A percentile compares a stretch with the other conserved stretches of the same genome.
These are phyloP conservation scores for Leptinotarsa peninsularis DNA, from an alignment of 2,888 invertebrate species.

Conservation along the genomic window DNA sequence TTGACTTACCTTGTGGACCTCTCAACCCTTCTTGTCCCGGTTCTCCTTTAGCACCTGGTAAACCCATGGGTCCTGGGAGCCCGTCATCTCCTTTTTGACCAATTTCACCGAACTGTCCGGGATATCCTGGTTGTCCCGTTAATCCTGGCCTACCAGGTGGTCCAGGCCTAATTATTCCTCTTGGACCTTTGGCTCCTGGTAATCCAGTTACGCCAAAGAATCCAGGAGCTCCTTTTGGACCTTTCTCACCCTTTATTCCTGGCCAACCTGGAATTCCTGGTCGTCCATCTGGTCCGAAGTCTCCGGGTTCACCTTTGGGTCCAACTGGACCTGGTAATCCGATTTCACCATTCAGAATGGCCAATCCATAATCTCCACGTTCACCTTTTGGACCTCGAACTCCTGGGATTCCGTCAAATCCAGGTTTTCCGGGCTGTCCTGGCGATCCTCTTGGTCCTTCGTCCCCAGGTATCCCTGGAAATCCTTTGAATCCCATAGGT, in stretches of 20 bases:
- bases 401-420: constrained; percentile 57
- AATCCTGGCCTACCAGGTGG: constrained; percentile 60
- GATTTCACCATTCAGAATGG: constrained; percentile 68
- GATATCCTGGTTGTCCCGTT: constrained; percentile 53
- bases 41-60: constrained; percentile 59
- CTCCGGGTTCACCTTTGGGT: constrained; percentile 63
- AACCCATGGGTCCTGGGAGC: constrained; percentile 56
- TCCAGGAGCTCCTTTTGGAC: constrained; percentile 63
- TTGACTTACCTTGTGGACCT: constrained; percentile 53
- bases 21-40: constrained; percentile 56
- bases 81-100: constrained; percentile 62
- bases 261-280: constrained; percentile 58
- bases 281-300: constrained; percentile 63
- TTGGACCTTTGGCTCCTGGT: constrained; percentile 59
- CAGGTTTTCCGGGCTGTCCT: constrained; percentile 58
- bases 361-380: constrained; percentile 70
- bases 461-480: constrained; percentile 75
- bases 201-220: constrained; percentile 60
- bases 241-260: constrained; percentile 60
- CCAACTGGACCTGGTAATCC: constrained; percentile 64
- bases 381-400: constrained; percentile 67
- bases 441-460: constrained; percentile 73
- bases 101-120: constrained; percentile 61
- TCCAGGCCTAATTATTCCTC: constrained; percentile 58
- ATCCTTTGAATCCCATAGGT: constrained; percentile 75